Base-by-base conservation (phyloP, 2,888 invertebrate species). In the Clitarchus hookeri region DNA sequence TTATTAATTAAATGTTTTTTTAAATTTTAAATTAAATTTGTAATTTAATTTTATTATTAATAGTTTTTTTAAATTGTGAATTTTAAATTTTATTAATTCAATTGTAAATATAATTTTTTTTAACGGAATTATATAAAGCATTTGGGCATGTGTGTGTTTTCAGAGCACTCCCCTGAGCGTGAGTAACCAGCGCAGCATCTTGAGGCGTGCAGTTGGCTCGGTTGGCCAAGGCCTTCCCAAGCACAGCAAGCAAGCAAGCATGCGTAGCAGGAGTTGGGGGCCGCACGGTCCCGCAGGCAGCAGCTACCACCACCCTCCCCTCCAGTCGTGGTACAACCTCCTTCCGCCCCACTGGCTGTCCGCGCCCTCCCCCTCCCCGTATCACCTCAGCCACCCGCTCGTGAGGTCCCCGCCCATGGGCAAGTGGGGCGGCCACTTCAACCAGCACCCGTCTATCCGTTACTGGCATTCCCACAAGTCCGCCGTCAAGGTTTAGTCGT, bases 321-420 rank as follows among this genome's bases (percentile, higher is more conserved):
- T 88, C 27, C 87, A 87, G 82, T 54, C 85, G 4, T 88, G 88
- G 88, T 88, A 87, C 85, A 86, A 65, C 25, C 26, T 88, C 44
- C 54, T 88, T 9, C 88, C 88, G 23, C 87, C 83, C 26, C 86
- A 86, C 19, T 87, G 86, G 84, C 85, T 85, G 44, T 11, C 65
- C 23, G 85, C 87, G 44, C 85, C 86, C 12, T 86, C 87, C 23
- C 87, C 86, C 19, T 87, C 87, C 11, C 86, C 86, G 23, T 87
- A 88, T 82, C 86, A 87, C 36, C 65, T 65, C 65, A 87, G 87
- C 54, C 86, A 86, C 27, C 86, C 85, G 25, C 48, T 88, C 44
- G 44, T 87, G 79, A 85, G 87, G 54, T 85, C 87, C 23, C 83
- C 87, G 23, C 82, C 86, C 44, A 85, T 85, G 27, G 84, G 85